These are phyloP conservation scores for Thymelicus lineola DNA, from an alignment of 2,888 invertebrate species.

Conservation along the genomic window DNA sequence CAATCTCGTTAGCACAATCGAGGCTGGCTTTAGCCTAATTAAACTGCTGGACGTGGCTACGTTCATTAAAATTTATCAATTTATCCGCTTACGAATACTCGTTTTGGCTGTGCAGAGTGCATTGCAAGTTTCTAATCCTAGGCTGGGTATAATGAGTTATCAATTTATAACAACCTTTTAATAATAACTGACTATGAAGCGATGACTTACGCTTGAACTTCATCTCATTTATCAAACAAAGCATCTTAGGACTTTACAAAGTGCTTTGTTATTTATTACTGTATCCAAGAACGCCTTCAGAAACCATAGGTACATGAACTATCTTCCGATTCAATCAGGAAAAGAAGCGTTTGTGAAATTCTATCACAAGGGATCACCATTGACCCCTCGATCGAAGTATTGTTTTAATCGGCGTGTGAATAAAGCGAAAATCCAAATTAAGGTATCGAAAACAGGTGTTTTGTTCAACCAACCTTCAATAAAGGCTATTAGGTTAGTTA, in stretches of 20 bases:
- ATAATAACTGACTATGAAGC: too few species aligned
- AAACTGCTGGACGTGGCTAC: constrained; percentile 14
- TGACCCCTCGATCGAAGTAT: too few species aligned
- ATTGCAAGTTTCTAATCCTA: background rate
- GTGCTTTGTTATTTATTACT: too few species aligned
- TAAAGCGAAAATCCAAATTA: background rate
- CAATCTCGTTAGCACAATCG: constrained; percentile 24
- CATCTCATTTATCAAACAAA: too few species aligned
- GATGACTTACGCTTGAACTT: too few species aligned
- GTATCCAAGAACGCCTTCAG: too few species aligned
- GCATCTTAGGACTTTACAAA: too few species aligned
- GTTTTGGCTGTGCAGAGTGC: background rate
- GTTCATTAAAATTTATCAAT: constrained; percentile 34
- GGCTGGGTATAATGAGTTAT: too few species aligned
- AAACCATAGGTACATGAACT: too few species aligned
- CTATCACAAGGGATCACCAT: too few species aligned
- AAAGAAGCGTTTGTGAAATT: background rate
- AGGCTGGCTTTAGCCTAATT: constrained; percentile 27
- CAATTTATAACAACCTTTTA: too few species aligned
- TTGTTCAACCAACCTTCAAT: background rate
- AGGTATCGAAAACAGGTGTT: background rate
- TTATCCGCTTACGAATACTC: constrained; percentile 21
- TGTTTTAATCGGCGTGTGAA: background rate
- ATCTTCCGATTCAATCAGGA: too few species aligned
- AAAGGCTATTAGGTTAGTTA: constrained; percentile 9